Percentiles rank a stretch among this genome's conserved stretches.
phyloP scores from a whole-genome alignment of 2,113 vertebrate genomes.

The Hemiprocne comata region DNA sequence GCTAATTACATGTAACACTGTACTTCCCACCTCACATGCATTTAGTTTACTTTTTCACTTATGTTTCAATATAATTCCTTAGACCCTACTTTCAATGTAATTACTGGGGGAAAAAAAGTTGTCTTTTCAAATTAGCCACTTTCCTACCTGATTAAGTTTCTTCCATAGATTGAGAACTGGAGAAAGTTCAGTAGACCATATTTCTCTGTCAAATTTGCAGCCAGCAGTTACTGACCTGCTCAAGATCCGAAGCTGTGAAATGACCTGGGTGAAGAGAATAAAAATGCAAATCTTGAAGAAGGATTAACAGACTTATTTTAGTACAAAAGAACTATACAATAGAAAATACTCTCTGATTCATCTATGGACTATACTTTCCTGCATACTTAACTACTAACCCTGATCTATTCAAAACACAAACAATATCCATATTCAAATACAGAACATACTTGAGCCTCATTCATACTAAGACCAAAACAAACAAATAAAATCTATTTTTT shows the following conservation, averaged over 20 bases:
- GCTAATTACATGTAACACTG: not conserved
- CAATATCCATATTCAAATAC: not conserved
- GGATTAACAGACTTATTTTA: not conserved
- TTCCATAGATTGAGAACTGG: constrained; percentile 96
- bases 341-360: not conserved
- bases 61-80: not conserved
- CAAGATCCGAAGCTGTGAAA: constrained; percentile 91
- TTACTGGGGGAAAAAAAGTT: not conserved
- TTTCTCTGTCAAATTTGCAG: constrained; percentile 94
- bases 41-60: not conserved
- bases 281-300: not conserved
- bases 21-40: not conserved
- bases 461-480: not conserved
- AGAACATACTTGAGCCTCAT: not conserved
- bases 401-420: not conserved
- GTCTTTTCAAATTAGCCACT: not conserved
- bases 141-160: constrained; percentile 93
- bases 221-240: constrained; percentile 88
- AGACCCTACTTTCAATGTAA: not conserved
- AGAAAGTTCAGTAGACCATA: constrained; percentile 93
- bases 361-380: not conserved
- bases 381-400: not conserved
- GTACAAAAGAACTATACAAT: not conserved
- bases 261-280: constrained; percentile 82
- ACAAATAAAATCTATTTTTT: not conserved